A percentile compares a stretch with the other conserved stretches of the same genome.
Conservation (phyloP, 2,888 invertebrate genomes). For the Drymonia ruficornis region DNA sequence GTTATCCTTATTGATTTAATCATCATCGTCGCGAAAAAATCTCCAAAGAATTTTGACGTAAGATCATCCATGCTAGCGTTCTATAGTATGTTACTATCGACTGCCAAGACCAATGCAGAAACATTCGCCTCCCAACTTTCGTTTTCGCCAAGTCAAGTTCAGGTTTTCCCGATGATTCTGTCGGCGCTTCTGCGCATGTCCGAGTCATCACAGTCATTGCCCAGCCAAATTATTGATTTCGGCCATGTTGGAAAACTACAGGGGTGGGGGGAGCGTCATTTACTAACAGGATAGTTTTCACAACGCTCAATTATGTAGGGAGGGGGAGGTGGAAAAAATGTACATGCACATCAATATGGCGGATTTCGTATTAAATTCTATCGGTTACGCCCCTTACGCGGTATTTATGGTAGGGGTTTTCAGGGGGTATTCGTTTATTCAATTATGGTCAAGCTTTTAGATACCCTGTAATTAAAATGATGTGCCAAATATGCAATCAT, state of each 20-base stretch:
- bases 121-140: constrained; percentile 80
- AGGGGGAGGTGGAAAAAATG: constrained; percentile 60
- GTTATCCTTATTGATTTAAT: not conserved
- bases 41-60: constrained; percentile 14
- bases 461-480: not conserved
- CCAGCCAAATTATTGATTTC: constrained; percentile 84
- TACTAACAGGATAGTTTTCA: constrained; percentile 83
- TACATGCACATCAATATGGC: constrained; percentile 74
- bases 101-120: constrained; percentile 80
- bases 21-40: constrained; percentile 7
- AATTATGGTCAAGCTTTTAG: constrained; percentile 41
- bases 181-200: constrained; percentile 68
- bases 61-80: constrained; percentile 20
- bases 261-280: constrained; percentile 66
- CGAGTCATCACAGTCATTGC: constrained; percentile 84
- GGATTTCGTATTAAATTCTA: constrained; percentile 80
- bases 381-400: constrained; percentile 63
- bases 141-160: constrained; percentile 84
- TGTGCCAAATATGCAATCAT: not conserved
- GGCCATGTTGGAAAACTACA: constrained; percentile 81
- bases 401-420: constrained; percentile 64
- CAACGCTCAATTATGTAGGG: constrained; percentile 80
- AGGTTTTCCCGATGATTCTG: constrained; percentile 79
- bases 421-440: constrained; percentile 58
- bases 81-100: constrained; percentile 39